These are phyloP conservation scores for Stichopus chloronotus DNA, from an alignment of 35 echinoderm and acorn worm genomes.

Conservation along the genomic window DNA sequence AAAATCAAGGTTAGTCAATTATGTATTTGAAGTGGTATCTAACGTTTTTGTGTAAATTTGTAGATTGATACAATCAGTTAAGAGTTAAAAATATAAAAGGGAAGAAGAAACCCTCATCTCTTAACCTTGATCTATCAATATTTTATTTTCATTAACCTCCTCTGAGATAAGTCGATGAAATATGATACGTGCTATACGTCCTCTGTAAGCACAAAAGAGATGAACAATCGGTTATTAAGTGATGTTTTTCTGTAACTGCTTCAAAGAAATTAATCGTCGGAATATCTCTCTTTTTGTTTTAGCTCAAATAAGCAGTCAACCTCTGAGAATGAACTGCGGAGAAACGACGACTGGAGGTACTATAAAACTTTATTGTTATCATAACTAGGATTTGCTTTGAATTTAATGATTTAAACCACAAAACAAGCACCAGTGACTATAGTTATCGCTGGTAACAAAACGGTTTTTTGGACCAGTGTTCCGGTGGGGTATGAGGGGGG, in stretches of 20 bases:
- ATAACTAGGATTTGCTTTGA: neutral
- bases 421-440: too few species aligned
- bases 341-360: slow-evolving; percentile 12
- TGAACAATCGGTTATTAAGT: neutral
- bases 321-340: slow-evolving; percentile 24
- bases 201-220: neutral
- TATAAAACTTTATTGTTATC: neutral
- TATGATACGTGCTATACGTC: neutral
- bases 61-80: neutral
- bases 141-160: too few species aligned
- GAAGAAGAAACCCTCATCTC: neutral
- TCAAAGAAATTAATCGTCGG: neutral
- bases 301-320: neutral
- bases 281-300: neutral
- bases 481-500: too few species aligned
- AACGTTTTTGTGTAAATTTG: neutral
- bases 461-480: too few species aligned
- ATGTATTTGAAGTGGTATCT: neutral
- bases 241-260: neutral
- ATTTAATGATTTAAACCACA: too few species aligned
- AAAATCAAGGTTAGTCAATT: slow-evolving; percentile 56
- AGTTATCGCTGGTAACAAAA: too few species aligned
- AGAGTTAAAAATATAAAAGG: neutral
- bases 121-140: too few species aligned
- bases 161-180: neutral